These are phyloP conservation scores for Ptychadena robeensis DNA, from an alignment of 2,797 vertebrate species.

Conservation along the genomic window DNA sequence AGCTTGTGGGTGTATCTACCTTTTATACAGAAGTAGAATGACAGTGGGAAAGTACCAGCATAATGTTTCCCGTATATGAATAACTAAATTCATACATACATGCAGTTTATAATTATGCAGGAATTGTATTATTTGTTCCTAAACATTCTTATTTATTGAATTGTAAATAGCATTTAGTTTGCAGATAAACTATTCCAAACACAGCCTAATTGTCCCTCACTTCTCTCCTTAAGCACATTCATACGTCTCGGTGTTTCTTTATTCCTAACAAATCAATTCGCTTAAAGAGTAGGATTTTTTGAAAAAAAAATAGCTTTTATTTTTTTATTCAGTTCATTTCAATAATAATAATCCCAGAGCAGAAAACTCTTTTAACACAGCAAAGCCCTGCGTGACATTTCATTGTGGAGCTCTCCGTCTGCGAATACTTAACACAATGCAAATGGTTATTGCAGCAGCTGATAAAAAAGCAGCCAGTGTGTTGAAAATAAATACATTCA, in stretches of 20 bases:
- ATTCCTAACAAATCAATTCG: conserved; percentile 48
- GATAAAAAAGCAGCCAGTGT: conserved; percentile 10
- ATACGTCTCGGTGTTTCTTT: conserved; percentile 43
- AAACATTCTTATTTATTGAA: conserved; percentile 32
- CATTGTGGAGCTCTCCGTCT: conserved; percentile 51
- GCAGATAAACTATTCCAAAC: conserved; percentile 23
- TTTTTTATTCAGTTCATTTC: conserved; percentile 60
- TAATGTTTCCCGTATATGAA: not conserved
- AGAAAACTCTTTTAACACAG: conserved; percentile 56
- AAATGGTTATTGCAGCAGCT: conserved; percentile 58
- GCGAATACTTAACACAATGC: conserved; percentile 59
- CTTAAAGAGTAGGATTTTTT: conserved; percentile 37
- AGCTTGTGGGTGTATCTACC: not conserved
- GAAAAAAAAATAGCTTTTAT: conserved; percentile 40
- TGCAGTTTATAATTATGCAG: conserved; percentile 22
- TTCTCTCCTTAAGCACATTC: conserved; percentile 44
- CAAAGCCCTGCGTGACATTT: conserved; percentile 58
- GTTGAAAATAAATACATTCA: conserved; percentile 48
- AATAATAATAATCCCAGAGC: conserved; percentile 58
- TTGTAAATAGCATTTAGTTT: conserved; percentile 27
- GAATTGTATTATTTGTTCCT: conserved; percentile 20
- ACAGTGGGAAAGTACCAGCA: not conserved
- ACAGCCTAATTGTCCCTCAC: conserved; percentile 30
- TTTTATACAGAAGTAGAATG: not conserved
- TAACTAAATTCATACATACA: not conserved